A percentile compares a stretch with the other conserved stretches of the same genome.
phyloP scores from a whole-genome alignment of 2,797 vertebrate genomes.

The Forpus xanthops region DNA sequence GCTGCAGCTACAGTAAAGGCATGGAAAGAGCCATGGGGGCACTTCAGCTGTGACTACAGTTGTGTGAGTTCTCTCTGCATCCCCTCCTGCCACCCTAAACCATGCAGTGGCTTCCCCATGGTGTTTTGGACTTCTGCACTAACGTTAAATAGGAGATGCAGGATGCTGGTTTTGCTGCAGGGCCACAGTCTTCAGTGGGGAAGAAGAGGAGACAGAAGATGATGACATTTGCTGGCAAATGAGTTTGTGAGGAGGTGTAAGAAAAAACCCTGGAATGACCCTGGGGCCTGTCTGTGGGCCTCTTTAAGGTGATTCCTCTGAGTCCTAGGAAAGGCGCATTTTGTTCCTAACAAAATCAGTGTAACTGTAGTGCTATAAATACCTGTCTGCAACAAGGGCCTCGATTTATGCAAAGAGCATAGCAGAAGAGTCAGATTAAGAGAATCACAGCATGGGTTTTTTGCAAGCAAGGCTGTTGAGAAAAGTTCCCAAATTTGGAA shows the following conservation, averaged over 20 bases:
- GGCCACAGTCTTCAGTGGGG: background rate
- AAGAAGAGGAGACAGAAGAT: background rate
- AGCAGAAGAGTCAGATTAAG: background rate
- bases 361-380: background rate
- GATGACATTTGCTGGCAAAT: background rate
- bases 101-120: background rate
- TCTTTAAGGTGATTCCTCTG: background rate
- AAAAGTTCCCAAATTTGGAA: background rate
- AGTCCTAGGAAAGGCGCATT: rapidly evolving
- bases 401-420: background rate
- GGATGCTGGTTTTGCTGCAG: background rate
- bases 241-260: background rate
- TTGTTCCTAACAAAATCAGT: background rate
- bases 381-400: background rate
- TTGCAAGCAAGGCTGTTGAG: background rate
- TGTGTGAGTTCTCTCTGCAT: background rate
- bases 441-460: background rate
- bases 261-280: background rate
- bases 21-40: background rate
- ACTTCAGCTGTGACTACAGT: background rate
- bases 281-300: background rate
- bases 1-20: background rate
- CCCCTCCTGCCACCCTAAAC: background rate
- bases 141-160: rapidly evolving
- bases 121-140: background rate